Evolutionary conservation across 2,888 invertebrate species (phyloP).

Genomic region (Eupithecia subumbrata): DNA sequence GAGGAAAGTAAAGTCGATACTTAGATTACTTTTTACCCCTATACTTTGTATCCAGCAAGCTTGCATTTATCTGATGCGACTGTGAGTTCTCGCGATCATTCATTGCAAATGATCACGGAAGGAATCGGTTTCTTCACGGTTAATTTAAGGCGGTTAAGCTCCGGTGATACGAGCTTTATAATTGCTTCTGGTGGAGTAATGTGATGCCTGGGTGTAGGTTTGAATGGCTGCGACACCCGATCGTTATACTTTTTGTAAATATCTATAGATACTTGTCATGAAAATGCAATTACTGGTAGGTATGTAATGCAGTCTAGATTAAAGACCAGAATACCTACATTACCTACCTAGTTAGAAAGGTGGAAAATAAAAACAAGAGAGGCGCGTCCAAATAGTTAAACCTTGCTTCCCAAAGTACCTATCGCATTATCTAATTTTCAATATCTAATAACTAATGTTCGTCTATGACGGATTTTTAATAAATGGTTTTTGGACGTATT

Average conservation of each 20-base stretch:
- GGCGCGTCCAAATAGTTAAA: neutral
- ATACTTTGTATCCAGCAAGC: slow-evolving; percentile 8
- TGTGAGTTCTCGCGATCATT: slow-evolving; percentile 24
- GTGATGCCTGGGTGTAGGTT: neutral
- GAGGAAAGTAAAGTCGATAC: neutral
- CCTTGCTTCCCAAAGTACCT: neutral
- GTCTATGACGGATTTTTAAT: neutral
- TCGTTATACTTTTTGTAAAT: neutral
- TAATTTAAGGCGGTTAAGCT: slow-evolving; percentile 38
- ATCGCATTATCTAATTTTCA: neutral
- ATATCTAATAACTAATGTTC: neutral
- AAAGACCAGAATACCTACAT: neutral
- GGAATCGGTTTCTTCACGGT: slow-evolving; percentile 39
- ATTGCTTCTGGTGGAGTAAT: slow-evolving; percentile 35
- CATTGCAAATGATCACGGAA: slow-evolving; percentile 38
- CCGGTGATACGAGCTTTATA: slow-evolving; percentile 38
- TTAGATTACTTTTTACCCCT: slow-evolving; percentile 7
- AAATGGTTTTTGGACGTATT: neutral
- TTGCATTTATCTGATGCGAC: slow-evolving; percentile 23
- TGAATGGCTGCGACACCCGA: slow-evolving; percentile 9
- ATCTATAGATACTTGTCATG: neutral
- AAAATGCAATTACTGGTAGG: neutral
- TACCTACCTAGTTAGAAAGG: neutral
- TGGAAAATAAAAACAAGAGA: neutral
- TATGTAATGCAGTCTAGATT: neutral